These are phyloP conservation scores for Polypedilum vanderplanki DNA, from an alignment of 1,140 invertebrate species.

Conservation along the genomic window DNA sequence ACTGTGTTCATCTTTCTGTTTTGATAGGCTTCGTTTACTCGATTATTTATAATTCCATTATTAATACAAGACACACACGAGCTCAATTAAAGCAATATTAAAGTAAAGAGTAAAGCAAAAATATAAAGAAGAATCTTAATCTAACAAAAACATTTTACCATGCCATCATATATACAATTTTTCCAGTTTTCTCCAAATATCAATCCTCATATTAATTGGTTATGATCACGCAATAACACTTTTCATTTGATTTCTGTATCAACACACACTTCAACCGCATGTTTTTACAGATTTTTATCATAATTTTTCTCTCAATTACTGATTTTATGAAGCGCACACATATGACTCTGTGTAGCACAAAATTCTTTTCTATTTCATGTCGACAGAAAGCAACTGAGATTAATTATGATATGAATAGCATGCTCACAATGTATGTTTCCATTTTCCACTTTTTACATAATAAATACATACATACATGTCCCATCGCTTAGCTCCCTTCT, in stretches of 20 bases:
- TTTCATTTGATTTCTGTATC: not conserved
- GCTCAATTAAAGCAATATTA: not conserved
- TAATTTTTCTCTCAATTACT: conserved; percentile 7
- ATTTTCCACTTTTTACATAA: no score
- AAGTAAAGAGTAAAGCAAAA: not conserved
- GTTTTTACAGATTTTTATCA: not conserved
- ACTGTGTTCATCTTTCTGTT: not conserved
- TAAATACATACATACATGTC: not conserved
- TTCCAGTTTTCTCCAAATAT: not conserved
- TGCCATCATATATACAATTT: not conserved
- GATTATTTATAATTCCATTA: conserved; percentile 8
- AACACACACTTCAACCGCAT: not conserved
- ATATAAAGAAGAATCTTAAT: not conserved
- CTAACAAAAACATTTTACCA: not conserved
- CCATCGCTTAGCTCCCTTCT: not conserved
- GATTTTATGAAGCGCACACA: not conserved
- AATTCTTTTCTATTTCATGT: not conserved
- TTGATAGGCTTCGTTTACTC: not conserved
- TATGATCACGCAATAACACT: conserved; percentile 11
- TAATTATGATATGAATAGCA: not conserved
- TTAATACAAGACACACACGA: conserved; percentile 6
- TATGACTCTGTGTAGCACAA: not conserved
- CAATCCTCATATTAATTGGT: not conserved
- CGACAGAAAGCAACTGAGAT: not conserved
- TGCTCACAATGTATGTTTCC: not conserved